Evolutionary conservation across 2,113 vertebrate species (phyloP).

Genomic region (Narcine bancroftii): DNA sequence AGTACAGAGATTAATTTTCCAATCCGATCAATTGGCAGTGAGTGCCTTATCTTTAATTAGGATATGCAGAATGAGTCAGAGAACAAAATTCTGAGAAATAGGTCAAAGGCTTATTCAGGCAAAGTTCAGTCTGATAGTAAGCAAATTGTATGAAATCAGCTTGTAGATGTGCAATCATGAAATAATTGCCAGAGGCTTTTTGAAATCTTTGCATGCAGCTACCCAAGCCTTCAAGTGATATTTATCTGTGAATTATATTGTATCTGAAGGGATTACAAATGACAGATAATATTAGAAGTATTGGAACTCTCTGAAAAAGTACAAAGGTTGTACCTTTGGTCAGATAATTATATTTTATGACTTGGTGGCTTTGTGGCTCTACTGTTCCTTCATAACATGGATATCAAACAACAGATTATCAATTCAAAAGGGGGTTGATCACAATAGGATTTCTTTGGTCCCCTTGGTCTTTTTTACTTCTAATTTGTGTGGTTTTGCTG

Average conservation of each 20-base stretch:
- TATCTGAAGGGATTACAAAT: not conserved
- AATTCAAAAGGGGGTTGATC: constrained; percentile 5
- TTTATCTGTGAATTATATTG: not conserved
- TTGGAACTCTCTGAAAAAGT: not conserved
- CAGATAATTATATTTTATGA: constrained; percentile 25
- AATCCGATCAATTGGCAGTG: constrained; percentile 8
- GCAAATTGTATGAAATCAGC: constrained; percentile 1
- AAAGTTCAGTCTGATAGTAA: not conserved
- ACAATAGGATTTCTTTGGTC: not conserved
- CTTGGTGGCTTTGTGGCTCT: not conserved
- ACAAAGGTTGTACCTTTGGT: constrained; percentile 8
- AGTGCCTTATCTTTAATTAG: constrained; percentile 23
- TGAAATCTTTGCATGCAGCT: not conserved
- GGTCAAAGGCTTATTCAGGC: constrained; percentile 19
- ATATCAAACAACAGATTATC: not conserved
- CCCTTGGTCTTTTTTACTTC: not conserved
- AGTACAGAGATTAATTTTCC: not conserved
- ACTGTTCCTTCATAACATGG: not conserved
- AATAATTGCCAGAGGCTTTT: not conserved
- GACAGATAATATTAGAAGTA: not conserved
- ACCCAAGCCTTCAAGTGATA: not conserved
- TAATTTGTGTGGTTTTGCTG: constrained; percentile 15
- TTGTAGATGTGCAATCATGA: not conserved
- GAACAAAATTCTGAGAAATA: not conserved
- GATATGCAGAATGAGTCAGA: constrained; percentile 22